A percentile compares a stretch with the other conserved stretches of the same genome.
phyloP scores from a whole-genome alignment of 2,888 invertebrate genomes.

The Netelia fuscicornis region DNA sequence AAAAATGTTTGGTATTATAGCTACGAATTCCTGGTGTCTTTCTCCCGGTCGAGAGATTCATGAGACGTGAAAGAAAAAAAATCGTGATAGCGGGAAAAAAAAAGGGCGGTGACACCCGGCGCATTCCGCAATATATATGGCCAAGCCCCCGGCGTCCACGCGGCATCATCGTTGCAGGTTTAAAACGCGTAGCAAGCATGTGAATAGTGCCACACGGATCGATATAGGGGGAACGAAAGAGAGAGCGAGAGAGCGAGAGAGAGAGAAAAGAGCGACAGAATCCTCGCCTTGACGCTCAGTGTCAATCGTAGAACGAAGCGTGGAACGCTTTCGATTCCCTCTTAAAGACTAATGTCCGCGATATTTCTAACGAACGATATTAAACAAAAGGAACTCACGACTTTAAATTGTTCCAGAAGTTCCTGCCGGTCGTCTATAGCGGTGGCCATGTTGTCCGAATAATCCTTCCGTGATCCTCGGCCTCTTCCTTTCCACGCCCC shows the following conservation, averaged over 20 bases:
- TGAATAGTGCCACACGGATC: slow-evolving; percentile 60
- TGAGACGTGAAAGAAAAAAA: not conserved
- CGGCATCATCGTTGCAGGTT: slow-evolving; percentile 66
- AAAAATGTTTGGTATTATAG: not conserved
- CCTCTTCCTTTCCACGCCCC: slow-evolving; percentile 61
- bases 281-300: not conserved
- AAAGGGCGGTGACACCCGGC: slow-evolving; percentile 69
- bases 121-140: slow-evolving; percentile 61
- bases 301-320: not conserved
- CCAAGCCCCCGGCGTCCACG: slow-evolving; percentile 57
- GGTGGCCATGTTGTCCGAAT: slow-evolving; percentile 83
- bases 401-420: slow-evolving; percentile 82
- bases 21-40: not conserved
- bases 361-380: not conserved
- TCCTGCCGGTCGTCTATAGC: slow-evolving; percentile 84
- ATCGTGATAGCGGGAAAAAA: slow-evolving; percentile 25
- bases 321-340: not conserved
- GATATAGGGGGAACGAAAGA: slow-evolving; percentile 58
- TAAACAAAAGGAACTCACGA: slow-evolving; percentile 76
- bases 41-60: not conserved
- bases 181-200: slow-evolving; percentile 63
- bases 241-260: slow-evolving; percentile 25
- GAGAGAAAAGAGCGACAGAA: slow-evolving; percentile 1
- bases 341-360: not conserved
- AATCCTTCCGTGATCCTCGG: slow-evolving; percentile 77